Evolutionary conservation across 2,888 invertebrate genomes (phyloP), one percentile per base, ranked within the genome.

Genomic region (Pandemis heparana): DNA sequence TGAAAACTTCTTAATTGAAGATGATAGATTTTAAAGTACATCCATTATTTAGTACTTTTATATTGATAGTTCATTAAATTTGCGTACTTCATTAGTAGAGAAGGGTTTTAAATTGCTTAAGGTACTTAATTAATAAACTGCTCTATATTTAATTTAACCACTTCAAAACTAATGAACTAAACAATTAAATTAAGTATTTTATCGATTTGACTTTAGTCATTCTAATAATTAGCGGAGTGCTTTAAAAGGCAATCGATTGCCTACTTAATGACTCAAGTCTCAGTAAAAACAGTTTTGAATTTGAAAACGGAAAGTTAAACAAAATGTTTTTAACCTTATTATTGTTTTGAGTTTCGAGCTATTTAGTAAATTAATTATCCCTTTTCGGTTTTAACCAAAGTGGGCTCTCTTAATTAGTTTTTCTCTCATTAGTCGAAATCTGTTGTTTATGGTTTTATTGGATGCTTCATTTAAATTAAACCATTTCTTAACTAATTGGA

Each of bases 371-470:
- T 74, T 74, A 74, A 74, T 70, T 43, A 70, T 43, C n/a, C 32
- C 8, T 12, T 32, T 59, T 59, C 53, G 72, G 63, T 56, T 51
- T 38, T 18, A 32, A 12, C 62, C 53, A 46, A 63, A 73, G 59
- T 46, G 23, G 53, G 14, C 1, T 38, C 43, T 51, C 18, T n/a
- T 61, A 75, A 70, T 74, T 66, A 59, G 63, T 56, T 43, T 53
- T 70, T 43, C 14, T 62, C 74, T 75, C 70, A 78, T 78, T 74
- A 75, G 63, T 71, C 74, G 61, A 76, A 78, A 78, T 78, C 74
- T 74, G 68, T 66, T 77, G 9, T 70, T 70, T 70, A 75, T 71
- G 64, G 59, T 76, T 75, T 70, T 74, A 70, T 68, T 69, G 8
- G 66, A 41, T 6, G 23, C 32, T 66, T 68, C 46, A 12, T 62